phyloP scores from a whole-genome alignment of 2,113 vertebrate species.

The Calonectris borealis region DNA sequence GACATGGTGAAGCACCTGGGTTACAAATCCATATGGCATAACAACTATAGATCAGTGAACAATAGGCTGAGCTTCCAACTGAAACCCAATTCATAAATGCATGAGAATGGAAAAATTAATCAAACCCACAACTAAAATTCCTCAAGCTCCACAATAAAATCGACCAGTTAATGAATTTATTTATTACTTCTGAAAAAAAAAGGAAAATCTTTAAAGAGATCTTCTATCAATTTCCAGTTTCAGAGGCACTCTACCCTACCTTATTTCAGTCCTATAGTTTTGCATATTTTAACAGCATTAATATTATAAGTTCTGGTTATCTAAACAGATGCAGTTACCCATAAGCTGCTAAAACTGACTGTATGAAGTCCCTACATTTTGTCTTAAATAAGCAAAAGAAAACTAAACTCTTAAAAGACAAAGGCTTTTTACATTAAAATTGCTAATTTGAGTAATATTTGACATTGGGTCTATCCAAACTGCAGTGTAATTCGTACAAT shows the following conservation, averaged over 20 bases:
- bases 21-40: not conserved
- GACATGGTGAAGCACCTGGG: not conserved
- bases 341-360: not conserved
- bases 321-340: not conserved
- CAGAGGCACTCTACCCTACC: not conserved
- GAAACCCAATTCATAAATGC: not conserved
- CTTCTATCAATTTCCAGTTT: not conserved
- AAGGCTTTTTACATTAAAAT: not conserved
- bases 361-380: not conserved
- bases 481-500: fast-evolving
- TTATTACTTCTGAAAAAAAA: not conserved
- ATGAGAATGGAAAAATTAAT: not conserved
- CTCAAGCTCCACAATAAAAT: not conserved
- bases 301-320: not conserved
- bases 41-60: not conserved
- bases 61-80: not conserved
- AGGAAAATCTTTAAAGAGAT: not conserved
- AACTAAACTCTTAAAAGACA: not conserved
- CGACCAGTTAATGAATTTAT: not conserved
- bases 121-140: not conserved
- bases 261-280: not conserved
- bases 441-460: not conserved
- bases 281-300: not conserved
- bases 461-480: fast-evolving
- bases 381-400: not conserved